phyloP scores from a whole-genome alignment of 30 jellyfish, hydroid and myxozoan species.

The Cassiopea andromeda region DNA sequence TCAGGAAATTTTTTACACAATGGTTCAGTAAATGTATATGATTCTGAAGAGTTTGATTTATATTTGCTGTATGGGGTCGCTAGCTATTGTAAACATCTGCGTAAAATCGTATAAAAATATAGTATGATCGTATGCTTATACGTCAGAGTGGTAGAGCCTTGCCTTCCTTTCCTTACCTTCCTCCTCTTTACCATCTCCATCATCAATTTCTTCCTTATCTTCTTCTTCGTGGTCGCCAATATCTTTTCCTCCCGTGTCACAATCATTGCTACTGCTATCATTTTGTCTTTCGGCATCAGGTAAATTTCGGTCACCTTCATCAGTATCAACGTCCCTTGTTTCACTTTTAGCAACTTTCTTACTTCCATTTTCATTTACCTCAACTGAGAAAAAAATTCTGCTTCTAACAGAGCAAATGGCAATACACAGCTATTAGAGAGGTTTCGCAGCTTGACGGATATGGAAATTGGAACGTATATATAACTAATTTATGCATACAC shows the following conservation, averaged over 20 bases:
- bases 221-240: not conserved
- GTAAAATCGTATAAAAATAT: no score
- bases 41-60: no score
- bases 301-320: constrained; percentile 17
- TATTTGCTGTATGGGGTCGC: no score
- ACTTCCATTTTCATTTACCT: constrained; percentile 7
- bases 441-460: no score
- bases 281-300: not conserved
- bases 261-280: not conserved
- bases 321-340: constrained; percentile 16
- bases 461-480: no score
- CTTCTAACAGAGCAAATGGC: not conserved
- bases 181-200: not conserved
- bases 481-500: no score
- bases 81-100: no score
- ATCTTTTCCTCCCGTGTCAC: not conserved
- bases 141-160: no score
- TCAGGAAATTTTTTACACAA: no score
- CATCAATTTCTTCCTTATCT: not conserved
- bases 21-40: no score
- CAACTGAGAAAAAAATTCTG: not conserved
- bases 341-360: constrained; percentile 23
- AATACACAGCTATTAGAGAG: no score
- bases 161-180: not conserved
- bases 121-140: no score